Evolutionary conservation across 2,113 vertebrate genomes (phyloP).

Genomic region (Nanorana parkeri): DNA sequence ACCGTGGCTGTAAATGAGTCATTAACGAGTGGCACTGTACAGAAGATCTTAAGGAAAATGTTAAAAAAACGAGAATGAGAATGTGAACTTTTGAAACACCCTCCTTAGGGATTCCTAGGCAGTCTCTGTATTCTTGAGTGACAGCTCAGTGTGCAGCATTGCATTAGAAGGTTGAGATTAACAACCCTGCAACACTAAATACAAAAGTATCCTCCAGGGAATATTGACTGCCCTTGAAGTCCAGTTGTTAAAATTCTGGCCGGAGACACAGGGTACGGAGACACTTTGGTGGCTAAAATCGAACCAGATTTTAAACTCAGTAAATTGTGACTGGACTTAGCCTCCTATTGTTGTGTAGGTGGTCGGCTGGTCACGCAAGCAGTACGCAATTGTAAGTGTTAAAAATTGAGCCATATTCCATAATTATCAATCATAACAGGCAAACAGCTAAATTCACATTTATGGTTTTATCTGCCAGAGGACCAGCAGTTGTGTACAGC

Average conservation of each 20-base stretch:
- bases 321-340: no score
- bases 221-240: constrained; percentile 48
- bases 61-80: constrained; percentile 15
- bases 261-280: constrained; percentile 14
- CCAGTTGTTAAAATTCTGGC: constrained; percentile 27
- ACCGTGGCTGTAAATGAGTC: constrained; percentile 28
- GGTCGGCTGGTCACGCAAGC: no score
- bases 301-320: no score
- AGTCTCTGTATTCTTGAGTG: constrained; percentile 35
- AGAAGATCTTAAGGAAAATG: constrained; percentile 1
- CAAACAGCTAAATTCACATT: no score
- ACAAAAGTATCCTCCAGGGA: constrained; percentile 42
- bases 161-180: constrained; percentile 30
- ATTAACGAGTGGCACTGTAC: constrained; percentile 10
- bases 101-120: neutral
- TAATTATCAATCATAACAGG: no score
- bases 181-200: constrained; percentile 48
- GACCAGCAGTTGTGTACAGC: no score
- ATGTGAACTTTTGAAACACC: constrained; percentile 20
- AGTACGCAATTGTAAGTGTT: no score
- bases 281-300: neutral
- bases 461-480: no score
- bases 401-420: no score
- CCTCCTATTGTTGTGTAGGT: no score
- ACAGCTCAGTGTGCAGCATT: constrained; percentile 31